Percentiles rank a stretch among this genome's conserved stretches.
phyloP scores from a whole-genome alignment of 2,113 vertebrate species.

The Amblyornis subalaris region DNA sequence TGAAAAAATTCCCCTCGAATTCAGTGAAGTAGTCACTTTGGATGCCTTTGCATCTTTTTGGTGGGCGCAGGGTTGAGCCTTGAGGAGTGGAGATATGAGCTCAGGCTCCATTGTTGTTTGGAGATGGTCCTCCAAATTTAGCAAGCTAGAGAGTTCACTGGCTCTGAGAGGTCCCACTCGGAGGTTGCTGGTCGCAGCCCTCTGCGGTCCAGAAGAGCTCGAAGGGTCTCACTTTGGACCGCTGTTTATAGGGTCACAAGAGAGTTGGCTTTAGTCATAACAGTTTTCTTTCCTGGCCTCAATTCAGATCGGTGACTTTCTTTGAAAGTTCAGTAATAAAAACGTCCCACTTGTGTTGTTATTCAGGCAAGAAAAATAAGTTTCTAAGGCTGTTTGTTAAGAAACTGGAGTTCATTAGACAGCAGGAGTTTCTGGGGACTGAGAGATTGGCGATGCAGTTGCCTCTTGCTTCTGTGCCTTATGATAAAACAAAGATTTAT shows the following conservation, averaged over 20 bases:
- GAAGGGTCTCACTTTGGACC: background rate
- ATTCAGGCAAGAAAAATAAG: background rate
- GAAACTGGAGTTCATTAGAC: background rate
- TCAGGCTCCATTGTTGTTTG: background rate
- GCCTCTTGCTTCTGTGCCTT: background rate
- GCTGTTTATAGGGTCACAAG: background rate
- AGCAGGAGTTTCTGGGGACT: background rate
- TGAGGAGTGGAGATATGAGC: background rate
- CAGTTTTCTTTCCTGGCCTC: background rate
- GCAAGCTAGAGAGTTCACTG: background rate
- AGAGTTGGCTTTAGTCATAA: background rate
- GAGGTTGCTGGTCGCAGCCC: rapidly evolving
- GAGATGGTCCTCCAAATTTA: background rate
- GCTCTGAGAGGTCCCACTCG: background rate
- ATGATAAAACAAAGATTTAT: background rate
- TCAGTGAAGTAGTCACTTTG: background rate
- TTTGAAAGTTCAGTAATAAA: background rate
- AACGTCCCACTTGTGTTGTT: rapidly evolving
- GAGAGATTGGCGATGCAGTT: background rate
- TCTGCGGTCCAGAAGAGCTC: background rate
- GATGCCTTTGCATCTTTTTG: background rate
- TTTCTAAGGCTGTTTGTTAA: background rate
- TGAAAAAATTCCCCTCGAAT: background rate
- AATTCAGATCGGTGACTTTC: background rate
- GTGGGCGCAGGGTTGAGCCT: background rate